Percentiles rank a stretch among this genome's conserved stretches.
Conservation (phyloP, 2,797 vertebrate species). For the Distichodus sexfasciatus region DNA sequence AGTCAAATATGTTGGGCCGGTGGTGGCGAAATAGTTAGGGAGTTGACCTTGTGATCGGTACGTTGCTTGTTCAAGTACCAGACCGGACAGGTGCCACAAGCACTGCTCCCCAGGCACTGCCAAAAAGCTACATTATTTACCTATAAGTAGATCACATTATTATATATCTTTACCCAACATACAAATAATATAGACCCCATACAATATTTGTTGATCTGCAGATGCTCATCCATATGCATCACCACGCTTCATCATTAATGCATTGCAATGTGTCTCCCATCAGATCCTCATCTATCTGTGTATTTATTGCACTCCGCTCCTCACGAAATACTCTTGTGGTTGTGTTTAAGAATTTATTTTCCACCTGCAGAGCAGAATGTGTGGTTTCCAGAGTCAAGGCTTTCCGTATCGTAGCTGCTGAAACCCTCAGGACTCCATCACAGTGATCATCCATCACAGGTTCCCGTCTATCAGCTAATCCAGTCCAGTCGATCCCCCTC, state of each 20-base stretch:
- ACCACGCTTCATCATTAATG: neutral
- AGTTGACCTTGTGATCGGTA: no score
- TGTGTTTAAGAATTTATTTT: constrained; percentile 12
- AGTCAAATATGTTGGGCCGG: no score
- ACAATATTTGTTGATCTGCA: neutral
- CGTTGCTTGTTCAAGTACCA: no score
- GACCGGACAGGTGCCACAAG: no score
- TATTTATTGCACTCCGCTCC: neutral
- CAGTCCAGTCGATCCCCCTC: constrained; percentile 15
- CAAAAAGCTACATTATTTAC: no score
- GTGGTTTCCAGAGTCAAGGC: neutral
- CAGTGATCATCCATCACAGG: constrained; percentile 29
- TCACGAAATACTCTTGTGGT: neutral
- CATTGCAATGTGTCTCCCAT: no score
- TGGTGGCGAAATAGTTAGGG: no score
- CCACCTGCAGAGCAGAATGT: constrained; percentile 13
- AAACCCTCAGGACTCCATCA: constrained; percentile 37
- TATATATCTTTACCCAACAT: no score
- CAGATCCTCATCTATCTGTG: no score
- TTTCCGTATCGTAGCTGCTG: constrained; percentile 22
- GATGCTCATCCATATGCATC: neutral
- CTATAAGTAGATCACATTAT: no score
- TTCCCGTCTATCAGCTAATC: constrained; percentile 27
- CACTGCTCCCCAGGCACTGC: no score
- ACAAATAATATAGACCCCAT: neutral